Evolutionary conservation across 2,113 vertebrate genomes (phyloP), one percentile per base, ranked within the genome.

Genomic region (Orientallactaga bullata): DNA sequence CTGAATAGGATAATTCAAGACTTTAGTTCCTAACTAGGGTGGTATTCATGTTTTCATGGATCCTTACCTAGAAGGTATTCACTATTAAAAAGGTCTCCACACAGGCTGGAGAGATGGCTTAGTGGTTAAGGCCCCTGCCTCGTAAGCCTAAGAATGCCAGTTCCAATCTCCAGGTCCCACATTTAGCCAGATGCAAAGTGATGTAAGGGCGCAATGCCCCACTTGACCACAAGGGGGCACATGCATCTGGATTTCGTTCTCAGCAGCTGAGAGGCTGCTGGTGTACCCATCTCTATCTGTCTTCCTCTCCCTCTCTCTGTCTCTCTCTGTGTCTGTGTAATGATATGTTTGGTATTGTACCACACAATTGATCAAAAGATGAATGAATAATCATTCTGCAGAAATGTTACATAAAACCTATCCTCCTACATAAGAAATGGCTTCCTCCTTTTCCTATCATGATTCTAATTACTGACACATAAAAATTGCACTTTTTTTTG

Each of bases 401-500:
- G 21, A 92, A 90, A 76, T 61, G 79, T 79, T n/a, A 28, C 28
- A 8, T 69, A 18, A 12, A 90, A 5, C 8, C 63, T 24, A 61
- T 72, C 61, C 60, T 58, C 55, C 63, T 32, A 61, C 55, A 30
- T 37, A 63, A n/a, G 58, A 83, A 28, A 66, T 65, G 18, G 16
- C 66, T 74, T 89, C 30, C 65, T 72, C 35, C 88, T 77, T 87
- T n/a, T 80, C 88, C 66, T 42, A n/a, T 82, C 55, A 63, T 18
- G 26, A 68, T 85, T 78, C 35, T 55, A 85, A 81, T 76, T 35
- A 68, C 4, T 58, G 39, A n/a, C 42, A 74, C 13, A 1, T 74
- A 35, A 55, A 68, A 66, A 20, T 66, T 68, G 16, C 78, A 61
- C n/a, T n/a, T n/a, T 79, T 92, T 79, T 35, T 61, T 78, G 74